These are phyloP conservation scores for Heliornis fulica DNA, from an alignment of 2,113 vertebrate species.

Conservation along the genomic window DNA sequence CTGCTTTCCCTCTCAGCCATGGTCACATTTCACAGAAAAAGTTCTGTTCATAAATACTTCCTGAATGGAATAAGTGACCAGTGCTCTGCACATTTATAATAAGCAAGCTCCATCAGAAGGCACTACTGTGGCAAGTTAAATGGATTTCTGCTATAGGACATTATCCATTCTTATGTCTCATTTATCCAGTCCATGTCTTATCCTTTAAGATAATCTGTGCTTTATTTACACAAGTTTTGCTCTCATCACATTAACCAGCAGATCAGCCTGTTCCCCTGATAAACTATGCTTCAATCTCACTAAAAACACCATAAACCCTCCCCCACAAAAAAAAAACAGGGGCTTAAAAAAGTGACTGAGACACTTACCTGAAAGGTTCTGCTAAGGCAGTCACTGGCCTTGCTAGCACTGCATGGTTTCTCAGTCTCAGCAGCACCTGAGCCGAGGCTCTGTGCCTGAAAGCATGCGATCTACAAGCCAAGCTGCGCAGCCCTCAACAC, in stretches of 20 bases:
- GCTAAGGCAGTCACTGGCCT: neutral
- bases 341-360: neutral
- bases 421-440: neutral
- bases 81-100: neutral
- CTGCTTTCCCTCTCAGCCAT: neutral
- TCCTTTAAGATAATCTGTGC: neutral
- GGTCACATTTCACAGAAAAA: neutral
- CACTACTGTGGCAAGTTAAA: neutral
- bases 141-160: neutral
- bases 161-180: too few relatives aligned
- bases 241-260: neutral
- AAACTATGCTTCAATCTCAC: neutral
- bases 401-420: neutral
- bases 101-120: neutral
- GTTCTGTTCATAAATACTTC: neutral
- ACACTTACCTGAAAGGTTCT: neutral
- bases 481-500: neutral
- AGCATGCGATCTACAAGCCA: neutral
- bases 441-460: neutral
- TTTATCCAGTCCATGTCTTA: too few relatives aligned
- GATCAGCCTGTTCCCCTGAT: neutral
- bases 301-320: neutral
- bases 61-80: neutral
- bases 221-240: neutral
- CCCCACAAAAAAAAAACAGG: neutral